These are phyloP conservation scores for Siniperca chuatsi DNA, from an alignment of 2,113 vertebrate genomes.

Conservation along the genomic window DNA sequence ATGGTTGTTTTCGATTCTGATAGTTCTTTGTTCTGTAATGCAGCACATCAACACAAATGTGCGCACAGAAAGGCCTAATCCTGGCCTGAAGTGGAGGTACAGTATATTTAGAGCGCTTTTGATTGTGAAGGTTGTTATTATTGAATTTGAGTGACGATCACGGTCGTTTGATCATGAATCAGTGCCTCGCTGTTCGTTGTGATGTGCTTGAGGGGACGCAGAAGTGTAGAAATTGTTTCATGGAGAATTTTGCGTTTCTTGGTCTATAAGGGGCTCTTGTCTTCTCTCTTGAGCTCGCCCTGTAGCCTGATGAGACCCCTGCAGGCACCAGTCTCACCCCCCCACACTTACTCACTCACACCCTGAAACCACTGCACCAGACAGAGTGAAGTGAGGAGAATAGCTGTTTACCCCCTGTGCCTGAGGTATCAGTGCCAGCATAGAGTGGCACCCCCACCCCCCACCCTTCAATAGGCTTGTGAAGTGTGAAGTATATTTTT, in stretches of 20 bases:
- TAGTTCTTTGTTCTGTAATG: slow-evolving; percentile 83
- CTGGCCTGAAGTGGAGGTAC: slow-evolving; percentile 83
- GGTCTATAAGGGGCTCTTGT: slow-evolving; percentile 73
- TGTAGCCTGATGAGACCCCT: slow-evolving; percentile 77
- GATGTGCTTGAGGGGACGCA: slow-evolving; percentile 70
- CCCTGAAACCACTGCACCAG: slow-evolving; percentile 63
- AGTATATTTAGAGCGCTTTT: slow-evolving; percentile 76
- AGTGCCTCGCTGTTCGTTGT: slow-evolving; percentile 72
- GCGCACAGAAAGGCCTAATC: slow-evolving; percentile 83
- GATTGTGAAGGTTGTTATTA: slow-evolving; percentile 82
- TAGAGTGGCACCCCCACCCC: slow-evolving; percentile 64
- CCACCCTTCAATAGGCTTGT: slow-evolving; percentile 81
- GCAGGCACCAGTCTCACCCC: slow-evolving; percentile 42
- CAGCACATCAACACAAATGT: slow-evolving; percentile 76
- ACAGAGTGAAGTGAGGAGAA: slow-evolving; percentile 74
- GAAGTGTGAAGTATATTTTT: slow-evolving; percentile 85
- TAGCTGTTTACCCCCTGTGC: slow-evolving; percentile 78
- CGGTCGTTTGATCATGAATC: slow-evolving; percentile 83
- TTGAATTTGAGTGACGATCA: slow-evolving; percentile 85
- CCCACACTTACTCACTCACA: slow-evolving; percentile 44
- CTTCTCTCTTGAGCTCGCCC: slow-evolving; percentile 73
- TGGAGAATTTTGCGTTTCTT: slow-evolving; percentile 65
- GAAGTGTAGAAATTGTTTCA: slow-evolving; percentile 83
- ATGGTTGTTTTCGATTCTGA: slow-evolving; percentile 78
- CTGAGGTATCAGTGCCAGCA: slow-evolving; percentile 75